Base-by-base conservation (phyloP, 2,797 vertebrate species). In the Chrysocyon brachyurus region DNA sequence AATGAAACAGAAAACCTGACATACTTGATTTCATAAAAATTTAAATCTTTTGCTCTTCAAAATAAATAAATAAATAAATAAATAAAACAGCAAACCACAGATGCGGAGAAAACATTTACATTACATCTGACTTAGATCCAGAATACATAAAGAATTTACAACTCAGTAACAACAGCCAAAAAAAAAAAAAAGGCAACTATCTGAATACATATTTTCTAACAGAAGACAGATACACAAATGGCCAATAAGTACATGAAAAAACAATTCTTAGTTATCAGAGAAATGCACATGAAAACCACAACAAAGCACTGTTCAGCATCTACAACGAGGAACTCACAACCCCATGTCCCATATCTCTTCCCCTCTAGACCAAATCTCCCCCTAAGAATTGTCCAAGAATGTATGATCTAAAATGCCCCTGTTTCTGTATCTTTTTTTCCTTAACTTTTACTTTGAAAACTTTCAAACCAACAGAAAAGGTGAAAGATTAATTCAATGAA, bases 291-390 rank as follows among this genome's bases (percentile, higher is more conserved):
- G n/a, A n/a, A n/a, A 21, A 24, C 52, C 6, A 4, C 3, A 2
- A 57, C 21, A 21, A 56, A 33, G 49, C 52, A 2, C 12, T 3
- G 33, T 28, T 17, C 49, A 1, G 12, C 52, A 12, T 10, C 49
- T 1, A 3, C 19, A 0, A 31, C 6, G 0, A 28, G 24, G 14
- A 26, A 15, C 81, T 52, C 28, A 21, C 0, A 19, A 36, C 6
- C 40, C 12, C 40, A 33, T 12, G 21, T 22, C 82, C 61, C 28
- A 12, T 7, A 2, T 52, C 40, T 77, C 73, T 28, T 75, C 40
- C 22, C 59, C n/a, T 66, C 59, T 1, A 8, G 46, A 28, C 31
- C 46, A 36, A 28, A 28, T 15, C 46, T 36, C 6, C 57, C 49
- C 57, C 40, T 12, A 4, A 4, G 56, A 17, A 14, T 1, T 52